A percentile compares a stretch with the other conserved stretches of the same genome.
These are phyloP conservation scores for Cyclargus thomasi DNA, from an alignment of 1,140 invertebrate species.

Conservation along the genomic window DNA sequence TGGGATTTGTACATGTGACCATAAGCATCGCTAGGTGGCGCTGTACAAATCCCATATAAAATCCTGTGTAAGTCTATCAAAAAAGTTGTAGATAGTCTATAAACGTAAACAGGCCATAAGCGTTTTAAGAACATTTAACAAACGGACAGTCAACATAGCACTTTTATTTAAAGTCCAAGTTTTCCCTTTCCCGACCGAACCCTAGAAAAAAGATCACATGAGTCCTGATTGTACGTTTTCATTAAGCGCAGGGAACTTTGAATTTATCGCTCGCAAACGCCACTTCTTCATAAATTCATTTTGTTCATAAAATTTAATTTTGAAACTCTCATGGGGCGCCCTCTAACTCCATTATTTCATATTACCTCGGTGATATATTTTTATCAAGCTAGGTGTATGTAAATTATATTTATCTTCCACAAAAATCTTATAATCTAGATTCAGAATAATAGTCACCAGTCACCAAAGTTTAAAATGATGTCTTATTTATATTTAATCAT, in stretches of 20 bases:
- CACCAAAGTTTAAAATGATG: too few relatives aligned
- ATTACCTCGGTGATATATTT: slow-evolving; percentile 5
- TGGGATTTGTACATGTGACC: too few relatives aligned
- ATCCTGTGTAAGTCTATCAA: too few relatives aligned
- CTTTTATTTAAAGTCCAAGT: too few relatives aligned
- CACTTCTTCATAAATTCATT: slow-evolving; percentile 15
- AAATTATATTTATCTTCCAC: not conserved
- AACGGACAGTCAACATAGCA: too few relatives aligned
- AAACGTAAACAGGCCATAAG: too few relatives aligned
- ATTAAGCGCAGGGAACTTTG: slow-evolving; percentile 7
- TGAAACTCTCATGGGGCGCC: slow-evolving; percentile 7
- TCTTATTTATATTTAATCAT: too few relatives aligned
- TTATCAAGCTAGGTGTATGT: not conserved
- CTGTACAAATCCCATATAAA: too few relatives aligned
- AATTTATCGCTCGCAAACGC: not conserved
- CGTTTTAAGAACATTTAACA: too few relatives aligned
- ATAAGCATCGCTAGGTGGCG: too few relatives aligned
- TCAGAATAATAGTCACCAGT: not conserved
- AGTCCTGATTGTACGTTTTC: slow-evolving; percentile 11
- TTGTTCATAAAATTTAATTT: slow-evolving; percentile 16
- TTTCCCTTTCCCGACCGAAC: too few relatives aligned
- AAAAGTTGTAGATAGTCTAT: too few relatives aligned
- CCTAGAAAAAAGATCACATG: not conserved
- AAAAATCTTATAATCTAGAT: not conserved
- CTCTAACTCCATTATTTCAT: slow-evolving; percentile 6